phyloP scores from a whole-genome alignment of 2,113 vertebrate species.

The Tapirus terrestris region DNA sequence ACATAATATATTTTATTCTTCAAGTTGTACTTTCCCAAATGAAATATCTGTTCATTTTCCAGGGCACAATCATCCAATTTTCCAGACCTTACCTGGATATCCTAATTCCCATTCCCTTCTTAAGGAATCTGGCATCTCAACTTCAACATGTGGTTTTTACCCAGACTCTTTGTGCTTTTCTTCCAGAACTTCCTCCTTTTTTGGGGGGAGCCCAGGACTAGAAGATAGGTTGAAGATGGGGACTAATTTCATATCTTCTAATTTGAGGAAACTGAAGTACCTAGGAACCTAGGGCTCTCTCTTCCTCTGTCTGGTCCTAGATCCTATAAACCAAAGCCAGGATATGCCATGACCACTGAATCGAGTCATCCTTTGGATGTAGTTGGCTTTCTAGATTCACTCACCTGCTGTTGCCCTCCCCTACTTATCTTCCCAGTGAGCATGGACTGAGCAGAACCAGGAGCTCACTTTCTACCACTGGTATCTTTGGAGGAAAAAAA shows the following conservation, averaged over 20 bases:
- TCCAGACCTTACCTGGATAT: background rate
- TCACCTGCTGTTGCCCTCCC: background rate
- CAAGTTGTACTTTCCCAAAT: background rate
- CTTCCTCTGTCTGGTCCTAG: background rate
- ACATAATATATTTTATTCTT: background rate
- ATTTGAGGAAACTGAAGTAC: conserved; percentile 2
- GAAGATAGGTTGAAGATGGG: background rate
- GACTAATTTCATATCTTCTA: background rate
- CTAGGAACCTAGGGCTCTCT: background rate
- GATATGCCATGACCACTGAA: background rate
- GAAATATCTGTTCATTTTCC: background rate
- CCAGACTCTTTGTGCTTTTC: background rate
- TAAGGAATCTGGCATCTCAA: background rate
- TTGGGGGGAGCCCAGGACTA: background rate
- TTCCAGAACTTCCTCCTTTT: conserved; percentile 5
- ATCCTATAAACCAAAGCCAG: background rate
- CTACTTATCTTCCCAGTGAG: conserved; percentile 16
- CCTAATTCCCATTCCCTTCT: background rate
- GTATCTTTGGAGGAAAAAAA: background rate
- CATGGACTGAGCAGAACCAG: background rate
- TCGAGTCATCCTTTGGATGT: conserved; percentile 29
- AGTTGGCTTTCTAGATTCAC: conserved; percentile 12
- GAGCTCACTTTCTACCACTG: background rate
- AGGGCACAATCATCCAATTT: background rate
- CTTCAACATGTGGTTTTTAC: background rate